These are phyloP conservation scores for Andrena minutula DNA, from an alignment of 2,888 invertebrate genomes.

Conservation along the genomic window DNA sequence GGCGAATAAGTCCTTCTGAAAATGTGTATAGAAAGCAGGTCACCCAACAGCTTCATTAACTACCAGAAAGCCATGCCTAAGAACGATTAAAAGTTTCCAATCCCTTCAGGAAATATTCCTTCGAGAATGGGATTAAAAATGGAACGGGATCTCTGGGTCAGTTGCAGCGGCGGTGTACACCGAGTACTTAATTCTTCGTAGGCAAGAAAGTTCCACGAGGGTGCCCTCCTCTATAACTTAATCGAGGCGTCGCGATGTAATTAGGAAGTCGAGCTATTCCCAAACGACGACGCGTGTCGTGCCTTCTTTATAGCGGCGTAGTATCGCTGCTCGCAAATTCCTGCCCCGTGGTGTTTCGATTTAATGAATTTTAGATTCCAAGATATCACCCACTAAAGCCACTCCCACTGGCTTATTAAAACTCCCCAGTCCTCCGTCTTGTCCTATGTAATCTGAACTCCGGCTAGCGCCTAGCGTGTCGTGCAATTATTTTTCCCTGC, in stretches of 20 bases:
- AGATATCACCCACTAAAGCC: slow-evolving; percentile 77
- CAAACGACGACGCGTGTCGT: slow-evolving; percentile 59
- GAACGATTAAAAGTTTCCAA: slow-evolving; percentile 7
- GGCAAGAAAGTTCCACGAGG: slow-evolving; percentile 38
- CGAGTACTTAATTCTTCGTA: slow-evolving; percentile 41
- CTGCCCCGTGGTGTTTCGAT: slow-evolving; percentile 62
- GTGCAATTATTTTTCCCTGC: slow-evolving; percentile 42
- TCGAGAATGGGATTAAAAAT: slow-evolving; percentile 12
- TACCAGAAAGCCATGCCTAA: neutral
- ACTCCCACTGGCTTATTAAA: slow-evolving; percentile 76
- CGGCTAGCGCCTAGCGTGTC: slow-evolving; percentile 25
- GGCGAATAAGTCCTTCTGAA: too few relatives aligned
- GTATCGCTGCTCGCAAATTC: slow-evolving; percentile 64
- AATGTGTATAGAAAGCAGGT: too few relatives aligned
- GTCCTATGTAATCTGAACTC: slow-evolving; percentile 58
- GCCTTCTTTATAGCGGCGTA: slow-evolving; percentile 57
- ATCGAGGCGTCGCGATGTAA: slow-evolving; percentile 55
- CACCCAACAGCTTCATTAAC: too few relatives aligned
- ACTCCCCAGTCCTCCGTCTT: slow-evolving; percentile 63
- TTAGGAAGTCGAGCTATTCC: slow-evolving; percentile 67
- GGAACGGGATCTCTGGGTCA: slow-evolving; percentile 1
- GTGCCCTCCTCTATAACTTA: slow-evolving; percentile 37
- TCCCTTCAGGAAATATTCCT: neutral
- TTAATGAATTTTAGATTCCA: slow-evolving; percentile 82
- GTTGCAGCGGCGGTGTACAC: neutral